Evolutionary conservation across 2,888 invertebrate species (phyloP), one percentile per base, ranked within the genome.

Genomic region (Caenorhabditis becei): DNA sequence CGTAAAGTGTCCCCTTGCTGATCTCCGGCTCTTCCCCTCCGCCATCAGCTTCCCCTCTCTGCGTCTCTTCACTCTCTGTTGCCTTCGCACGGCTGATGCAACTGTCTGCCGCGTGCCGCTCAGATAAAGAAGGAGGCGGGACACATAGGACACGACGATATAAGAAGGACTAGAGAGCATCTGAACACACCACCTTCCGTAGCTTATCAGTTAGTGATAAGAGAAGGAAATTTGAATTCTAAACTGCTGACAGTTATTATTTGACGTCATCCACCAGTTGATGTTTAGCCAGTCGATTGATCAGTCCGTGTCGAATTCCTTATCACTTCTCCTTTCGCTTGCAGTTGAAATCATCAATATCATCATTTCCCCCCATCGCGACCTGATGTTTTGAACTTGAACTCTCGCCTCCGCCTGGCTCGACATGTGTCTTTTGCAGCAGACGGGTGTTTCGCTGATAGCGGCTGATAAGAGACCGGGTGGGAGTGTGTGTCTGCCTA

Each of bases 31-130:
- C 41, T 41, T 16, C 16, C 41, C 14, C 14, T 11, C 16, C 16
- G 8, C 14, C 41, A 10, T 5, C 14, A 10, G 41, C 41, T 41
- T 41, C 41, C 41, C 7, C 41, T 44, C 32, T 69, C 28, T 53
- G 7, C 24, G 26, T 65, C 51, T 35, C 41, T 62, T 54, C 53
- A 18, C 32, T 67, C 71, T 79, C 41, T 54, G 54, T 71, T 53
- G 63, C 59, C 58, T 28, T 16, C 56, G n/a, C 58, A 18, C 62
- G 79, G 79, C 79, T 79, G 79, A 79, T 79, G 79, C 79, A 79
- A 79, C 69, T 54, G 67, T 72, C 67, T 67, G 58, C 58, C 51
- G 67, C 67, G 37, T 75, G 59, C 63, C 75, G 80, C 66, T 75
- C 75, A 80, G 70, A 65, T 47, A 14, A 56, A 35, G 24, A 26